Conservation (phyloP, 2,888 invertebrate species). For the Saturnia pavonia region DNA sequence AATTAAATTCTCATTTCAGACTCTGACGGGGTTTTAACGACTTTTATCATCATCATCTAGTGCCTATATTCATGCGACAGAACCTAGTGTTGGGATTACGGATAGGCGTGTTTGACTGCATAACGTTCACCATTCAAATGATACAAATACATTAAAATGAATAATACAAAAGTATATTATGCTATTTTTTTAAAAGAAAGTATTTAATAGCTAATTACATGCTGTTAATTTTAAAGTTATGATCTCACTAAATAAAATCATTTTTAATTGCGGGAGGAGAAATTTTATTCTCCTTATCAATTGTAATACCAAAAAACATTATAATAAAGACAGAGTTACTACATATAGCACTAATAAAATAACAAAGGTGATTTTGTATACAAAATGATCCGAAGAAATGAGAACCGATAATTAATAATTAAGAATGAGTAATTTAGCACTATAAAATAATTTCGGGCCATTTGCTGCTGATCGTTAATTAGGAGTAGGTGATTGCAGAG, state of each 20-base stretch:
- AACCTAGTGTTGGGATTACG: no score
- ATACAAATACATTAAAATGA: no score
- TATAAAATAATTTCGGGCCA: conserved; percentile 36
- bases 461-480: conserved; percentile 31
- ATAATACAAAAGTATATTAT: no score
- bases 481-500: neutral
- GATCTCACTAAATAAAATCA: no score
- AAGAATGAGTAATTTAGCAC: conserved; percentile 29
- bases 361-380: neutral
- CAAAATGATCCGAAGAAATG: neutral
- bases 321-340: neutral
- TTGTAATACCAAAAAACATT: no score
- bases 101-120: no score
- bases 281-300: no score
- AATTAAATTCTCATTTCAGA: conserved; percentile 10
- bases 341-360: neutral
- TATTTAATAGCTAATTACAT: no score
- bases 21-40: neutral
- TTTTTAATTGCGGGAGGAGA: no score
- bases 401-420: conserved; percentile 3
- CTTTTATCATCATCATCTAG: neutral
- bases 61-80: neutral
- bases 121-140: no score
- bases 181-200: no score
- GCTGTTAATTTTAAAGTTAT: no score